Percentiles rank a stretch among this genome's conserved stretches.
Conservation (phyloP, 2,797 vertebrate species). For the Bufotes viridis region DNA sequence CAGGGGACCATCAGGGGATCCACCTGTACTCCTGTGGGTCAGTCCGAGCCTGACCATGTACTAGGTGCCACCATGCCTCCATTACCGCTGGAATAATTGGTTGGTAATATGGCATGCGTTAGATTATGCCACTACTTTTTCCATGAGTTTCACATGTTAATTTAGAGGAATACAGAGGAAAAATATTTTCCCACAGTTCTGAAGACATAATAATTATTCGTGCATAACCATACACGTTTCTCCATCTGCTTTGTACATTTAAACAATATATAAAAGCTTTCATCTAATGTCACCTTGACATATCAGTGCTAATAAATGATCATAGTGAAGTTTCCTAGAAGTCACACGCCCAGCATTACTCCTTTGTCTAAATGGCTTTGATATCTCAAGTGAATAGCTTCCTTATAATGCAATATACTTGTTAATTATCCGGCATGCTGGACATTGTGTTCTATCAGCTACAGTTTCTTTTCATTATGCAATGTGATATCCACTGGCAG, state of each 20-base stretch:
- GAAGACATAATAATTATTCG: not conserved
- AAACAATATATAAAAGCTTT: conserved; percentile 1
- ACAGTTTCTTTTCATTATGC: conserved; percentile 43
- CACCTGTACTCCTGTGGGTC: too few species aligned
- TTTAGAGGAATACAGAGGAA: not conserved
- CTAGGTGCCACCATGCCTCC: too few species aligned
- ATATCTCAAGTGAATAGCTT: conserved; percentile 39
- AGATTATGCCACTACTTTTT: too few species aligned
- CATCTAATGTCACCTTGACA: conserved; percentile 25
- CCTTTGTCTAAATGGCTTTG: conserved; percentile 40
- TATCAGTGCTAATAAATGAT: not conserved
- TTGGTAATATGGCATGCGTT: too few species aligned
- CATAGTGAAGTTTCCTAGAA: conserved; percentile 36
- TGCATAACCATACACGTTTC: not conserved
- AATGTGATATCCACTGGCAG: conserved; percentile 49
- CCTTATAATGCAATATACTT: conserved; percentile 15
- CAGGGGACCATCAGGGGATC: too few species aligned
- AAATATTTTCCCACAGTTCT: not conserved
- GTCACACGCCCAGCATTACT: conserved; percentile 18
- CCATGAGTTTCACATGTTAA: too few species aligned
- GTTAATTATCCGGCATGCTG: conserved; percentile 50
- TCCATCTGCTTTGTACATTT: not conserved
- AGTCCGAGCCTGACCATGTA: too few species aligned
- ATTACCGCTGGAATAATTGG: too few species aligned
- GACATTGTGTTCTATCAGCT: conserved; percentile 47